These are phyloP conservation scores for Zaprionus nigranus DNA, from an alignment of 1,140 invertebrate species.

Conservation along the genomic window DNA sequence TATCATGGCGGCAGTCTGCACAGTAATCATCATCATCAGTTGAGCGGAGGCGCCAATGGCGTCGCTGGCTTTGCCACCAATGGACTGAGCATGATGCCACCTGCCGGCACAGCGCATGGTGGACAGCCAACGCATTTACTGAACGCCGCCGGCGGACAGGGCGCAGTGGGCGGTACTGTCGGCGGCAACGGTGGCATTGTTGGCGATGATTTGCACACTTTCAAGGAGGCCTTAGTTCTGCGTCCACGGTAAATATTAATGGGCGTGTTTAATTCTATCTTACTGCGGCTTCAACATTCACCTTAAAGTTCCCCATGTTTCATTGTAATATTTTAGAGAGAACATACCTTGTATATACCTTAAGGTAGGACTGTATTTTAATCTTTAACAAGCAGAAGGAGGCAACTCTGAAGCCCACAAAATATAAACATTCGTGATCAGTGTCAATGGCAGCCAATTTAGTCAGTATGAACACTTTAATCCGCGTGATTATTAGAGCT, in stretches of 20 bases:
- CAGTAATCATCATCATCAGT: conserved; percentile 36
- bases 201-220: conserved; percentile 88
- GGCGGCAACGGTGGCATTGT: conserved; percentile 41
- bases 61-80: conserved; percentile 48
- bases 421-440: too few species aligned
- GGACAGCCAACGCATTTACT: conserved; percentile 57
- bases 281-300: too few species aligned
- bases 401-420: too few species aligned
- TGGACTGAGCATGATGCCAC: conserved; percentile 53
- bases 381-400: too few species aligned
- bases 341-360: too few species aligned
- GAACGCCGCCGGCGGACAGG: conserved; percentile 31
- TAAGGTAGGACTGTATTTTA: too few species aligned
- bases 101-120: conserved; percentile 18
- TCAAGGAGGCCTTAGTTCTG: conserved; percentile 90
- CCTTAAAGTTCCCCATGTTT: not conserved
- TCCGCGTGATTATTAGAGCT: too few species aligned
- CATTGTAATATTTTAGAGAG: not conserved
- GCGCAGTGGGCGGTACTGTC: conserved; percentile 24
- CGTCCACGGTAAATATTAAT: conserved; percentile 85
- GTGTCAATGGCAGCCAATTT: too few species aligned
- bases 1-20: conserved; percentile 50
- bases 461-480: too few species aligned
- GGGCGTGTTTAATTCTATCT: not conserved
- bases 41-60: conserved; percentile 24